Percentiles rank a stretch among this genome's conserved stretches.
These are phyloP conservation scores for Thripadectes ignobilis DNA, from an alignment of 2,797 vertebrate genomes.

Conservation along the genomic window DNA sequence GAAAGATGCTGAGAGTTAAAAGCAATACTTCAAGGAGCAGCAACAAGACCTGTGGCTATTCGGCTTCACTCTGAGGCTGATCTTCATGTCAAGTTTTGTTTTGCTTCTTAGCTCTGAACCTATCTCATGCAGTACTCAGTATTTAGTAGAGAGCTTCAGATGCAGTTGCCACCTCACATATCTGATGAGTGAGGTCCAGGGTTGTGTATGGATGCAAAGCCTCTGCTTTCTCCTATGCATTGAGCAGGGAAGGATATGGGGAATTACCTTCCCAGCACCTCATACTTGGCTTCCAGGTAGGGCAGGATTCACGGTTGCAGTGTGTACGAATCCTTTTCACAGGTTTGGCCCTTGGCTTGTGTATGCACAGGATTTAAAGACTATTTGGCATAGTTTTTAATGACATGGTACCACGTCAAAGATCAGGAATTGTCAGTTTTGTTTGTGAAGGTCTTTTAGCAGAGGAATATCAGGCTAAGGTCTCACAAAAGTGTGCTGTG, in stretches of 20 bases:
- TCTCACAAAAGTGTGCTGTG: neutral
- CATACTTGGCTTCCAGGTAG: neutral
- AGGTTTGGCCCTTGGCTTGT: neutral
- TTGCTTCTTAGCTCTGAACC: neutral
- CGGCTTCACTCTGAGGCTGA: neutral
- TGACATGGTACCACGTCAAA: neutral
- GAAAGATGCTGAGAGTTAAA: neutral
- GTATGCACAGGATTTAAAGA: neutral
- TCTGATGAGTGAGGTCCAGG: neutral
- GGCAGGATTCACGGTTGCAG: neutral
- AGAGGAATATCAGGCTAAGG: neutral
- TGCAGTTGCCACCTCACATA: accelerated
- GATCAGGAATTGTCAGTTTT: neutral
- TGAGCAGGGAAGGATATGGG: neutral
- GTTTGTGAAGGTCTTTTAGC: neutral
- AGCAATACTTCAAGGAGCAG: neutral
- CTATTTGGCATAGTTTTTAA: neutral
- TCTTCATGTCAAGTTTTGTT: neutral
- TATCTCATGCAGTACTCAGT: neutral
- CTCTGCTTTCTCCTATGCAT: neutral
- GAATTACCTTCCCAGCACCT: neutral
- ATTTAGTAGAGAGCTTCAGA: neutral
- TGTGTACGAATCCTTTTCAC: neutral
- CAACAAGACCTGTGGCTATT: accelerated
- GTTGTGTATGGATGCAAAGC: neutral